Evolutionary conservation across 2,797 vertebrate species (phyloP).

Genomic region (Enteromius mattozi): DNA sequence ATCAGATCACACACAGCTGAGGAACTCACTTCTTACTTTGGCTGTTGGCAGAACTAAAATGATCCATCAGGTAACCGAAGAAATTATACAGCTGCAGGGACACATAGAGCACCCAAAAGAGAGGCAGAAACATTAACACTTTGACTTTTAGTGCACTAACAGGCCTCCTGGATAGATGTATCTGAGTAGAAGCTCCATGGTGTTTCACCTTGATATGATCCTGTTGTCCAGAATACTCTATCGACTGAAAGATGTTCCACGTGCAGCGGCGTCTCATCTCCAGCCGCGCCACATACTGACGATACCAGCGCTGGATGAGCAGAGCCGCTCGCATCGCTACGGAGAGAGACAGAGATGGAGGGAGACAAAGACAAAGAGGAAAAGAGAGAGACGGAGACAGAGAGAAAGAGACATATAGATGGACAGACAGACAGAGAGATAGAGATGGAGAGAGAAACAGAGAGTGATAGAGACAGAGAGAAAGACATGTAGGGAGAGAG

Average conservation of each 20-base stretch:
- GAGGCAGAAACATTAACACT: not conserved
- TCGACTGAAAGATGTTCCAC: constrained; percentile 91
- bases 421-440: not conserved
- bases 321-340: constrained; percentile 86
- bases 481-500: no score
- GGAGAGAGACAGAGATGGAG: not conserved
- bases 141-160: not conserved
- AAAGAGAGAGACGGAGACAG: no score
- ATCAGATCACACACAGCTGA: not conserved
- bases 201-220: constrained; percentile 88
- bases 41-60: constrained; percentile 84
- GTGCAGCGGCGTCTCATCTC: constrained; percentile 87
- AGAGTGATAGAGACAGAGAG: not conserved
- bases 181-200: not conserved
- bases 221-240: constrained; percentile 93
- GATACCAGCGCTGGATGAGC: constrained; percentile 95
- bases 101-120: constrained; percentile 23
- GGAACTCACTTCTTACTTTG: constrained; percentile 81
- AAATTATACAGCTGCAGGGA: constrained; percentile 87
- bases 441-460: constrained; percentile 1
- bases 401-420: no score
- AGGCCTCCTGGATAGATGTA: not conserved
- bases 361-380: no score
- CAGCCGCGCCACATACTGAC: constrained; percentile 83
- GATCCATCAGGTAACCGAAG: constrained; percentile 90